These are phyloP conservation scores for Anguilla anguilla DNA, from an alignment of 2,797 vertebrate genomes.

Conservation along the genomic window DNA sequence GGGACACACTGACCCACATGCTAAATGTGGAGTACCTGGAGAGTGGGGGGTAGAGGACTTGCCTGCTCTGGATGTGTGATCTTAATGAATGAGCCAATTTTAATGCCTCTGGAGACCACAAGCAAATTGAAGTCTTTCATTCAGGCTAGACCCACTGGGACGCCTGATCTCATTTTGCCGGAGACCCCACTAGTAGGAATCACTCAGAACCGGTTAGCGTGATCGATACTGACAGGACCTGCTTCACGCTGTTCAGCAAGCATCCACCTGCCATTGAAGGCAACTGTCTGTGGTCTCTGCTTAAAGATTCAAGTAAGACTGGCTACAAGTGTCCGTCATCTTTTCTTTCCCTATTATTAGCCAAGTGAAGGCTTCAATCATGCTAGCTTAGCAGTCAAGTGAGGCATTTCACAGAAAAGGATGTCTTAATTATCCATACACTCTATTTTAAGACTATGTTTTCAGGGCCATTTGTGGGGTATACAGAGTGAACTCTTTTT, in stretches of 20 bases:
- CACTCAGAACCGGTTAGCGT: constrained; percentile 15
- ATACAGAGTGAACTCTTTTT: neutral
- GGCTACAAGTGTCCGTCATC: neutral
- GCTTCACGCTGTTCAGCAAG: neutral
- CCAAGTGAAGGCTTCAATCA: neutral
- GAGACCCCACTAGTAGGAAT: constrained; percentile 18
- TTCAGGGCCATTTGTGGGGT: neutral
- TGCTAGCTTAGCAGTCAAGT: neutral
- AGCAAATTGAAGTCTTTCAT: constrained; percentile 43
- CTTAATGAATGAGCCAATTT: constrained; percentile 49
- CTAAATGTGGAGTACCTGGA: constrained; percentile 51
- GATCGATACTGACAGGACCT: neutral
- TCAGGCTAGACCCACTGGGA: constrained; percentile 49
- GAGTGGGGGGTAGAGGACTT: constrained; percentile 35
- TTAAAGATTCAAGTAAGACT: neutral
- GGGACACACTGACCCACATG: constrained; percentile 49
- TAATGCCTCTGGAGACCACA: constrained; percentile 41
- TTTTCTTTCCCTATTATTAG: neutral
- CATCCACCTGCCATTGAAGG: neutral
- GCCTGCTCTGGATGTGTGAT: constrained; percentile 31
- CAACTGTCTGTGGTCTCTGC: neutral
- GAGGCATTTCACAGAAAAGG: neutral
- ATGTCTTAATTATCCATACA: neutral
- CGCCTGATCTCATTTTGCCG: constrained; percentile 29
- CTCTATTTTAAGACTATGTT: neutral